A percentile compares a stretch with the other conserved stretches of the same genome.
Conservation (phyloP, 2,797 vertebrate genomes). For the Ctenosaura bakeri region DNA sequence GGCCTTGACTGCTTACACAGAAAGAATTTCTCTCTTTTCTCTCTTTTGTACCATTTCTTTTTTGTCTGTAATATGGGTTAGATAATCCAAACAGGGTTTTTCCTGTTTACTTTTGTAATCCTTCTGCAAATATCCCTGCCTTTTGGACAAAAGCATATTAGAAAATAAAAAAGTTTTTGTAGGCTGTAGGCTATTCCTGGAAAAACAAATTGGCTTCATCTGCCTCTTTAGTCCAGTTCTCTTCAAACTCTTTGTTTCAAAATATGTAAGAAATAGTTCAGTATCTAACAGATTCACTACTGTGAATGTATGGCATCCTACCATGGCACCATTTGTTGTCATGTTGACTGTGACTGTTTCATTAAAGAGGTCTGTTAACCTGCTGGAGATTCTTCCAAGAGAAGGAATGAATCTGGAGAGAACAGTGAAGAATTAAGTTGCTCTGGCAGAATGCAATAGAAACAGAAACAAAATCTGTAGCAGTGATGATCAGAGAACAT, state of each 20-base stretch:
- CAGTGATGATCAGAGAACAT: neutral
- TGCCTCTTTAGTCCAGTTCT: neutral
- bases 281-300: neutral
- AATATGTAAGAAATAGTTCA: neutral
- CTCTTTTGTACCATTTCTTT: neutral
- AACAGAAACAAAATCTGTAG: conserved; percentile 7
- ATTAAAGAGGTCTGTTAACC: neutral
- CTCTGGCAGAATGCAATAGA: neutral
- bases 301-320: neutral
- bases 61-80: neutral
- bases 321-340: neutral
- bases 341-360: neutral
- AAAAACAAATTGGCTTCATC: neutral
- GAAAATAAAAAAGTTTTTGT: neutral
- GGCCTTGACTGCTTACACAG: neutral
- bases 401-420: neutral
- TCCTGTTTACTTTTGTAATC: conserved; percentile 6
- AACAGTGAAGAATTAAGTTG: neutral
- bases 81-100: neutral
- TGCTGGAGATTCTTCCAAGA: neutral
- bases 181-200: neutral
- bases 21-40: neutral
- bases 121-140: neutral
- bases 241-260: neutral
- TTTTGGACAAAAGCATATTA: neutral